Conservation (phyloP, 2,888 invertebrate genomes). For the Luperina nickerlii region DNA sequence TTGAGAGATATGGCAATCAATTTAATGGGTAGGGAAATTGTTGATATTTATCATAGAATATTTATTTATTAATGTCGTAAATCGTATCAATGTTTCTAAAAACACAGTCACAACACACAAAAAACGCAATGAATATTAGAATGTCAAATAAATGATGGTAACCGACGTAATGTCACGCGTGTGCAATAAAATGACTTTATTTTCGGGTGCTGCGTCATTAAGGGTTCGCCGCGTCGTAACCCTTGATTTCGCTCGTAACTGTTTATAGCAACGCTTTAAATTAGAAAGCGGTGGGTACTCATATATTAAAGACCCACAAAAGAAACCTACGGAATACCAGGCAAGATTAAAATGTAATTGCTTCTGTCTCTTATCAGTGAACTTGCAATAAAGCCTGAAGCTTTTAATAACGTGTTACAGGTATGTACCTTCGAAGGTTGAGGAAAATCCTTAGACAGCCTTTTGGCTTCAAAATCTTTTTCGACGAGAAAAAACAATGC, state of each 20-base stretch:
- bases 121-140: conserved; percentile 65
- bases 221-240: conserved; percentile 83
- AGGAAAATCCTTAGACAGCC: conserved; percentile 60
- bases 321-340: conserved; percentile 72
- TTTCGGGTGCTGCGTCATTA: conserved; percentile 86
- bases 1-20: conserved; percentile 15
- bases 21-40: conserved; percentile 13
- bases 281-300: conserved; percentile 82
- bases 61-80: neutral
- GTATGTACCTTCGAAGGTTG: conserved; percentile 51
- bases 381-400: conserved; percentile 62
- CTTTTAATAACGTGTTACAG: conserved; percentile 61
- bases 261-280: conserved; percentile 87
- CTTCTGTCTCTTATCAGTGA: conserved; percentile 64
- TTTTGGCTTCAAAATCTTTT: conserved; percentile 69
- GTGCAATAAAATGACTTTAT: conserved; percentile 84
- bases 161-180: conserved; percentile 77
- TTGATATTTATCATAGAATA: conserved; percentile 14
- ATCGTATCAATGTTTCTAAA: conserved; percentile 4
- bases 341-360: conserved; percentile 74
- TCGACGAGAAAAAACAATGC: conserved; percentile 71
- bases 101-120: neutral
- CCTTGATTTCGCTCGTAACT: conserved; percentile 87
- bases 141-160: conserved; percentile 74
- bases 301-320: conserved; percentile 74